These are phyloP conservation scores for Torymus texanus DNA, from an alignment of 2,888 invertebrate species.

Conservation along the genomic window DNA sequence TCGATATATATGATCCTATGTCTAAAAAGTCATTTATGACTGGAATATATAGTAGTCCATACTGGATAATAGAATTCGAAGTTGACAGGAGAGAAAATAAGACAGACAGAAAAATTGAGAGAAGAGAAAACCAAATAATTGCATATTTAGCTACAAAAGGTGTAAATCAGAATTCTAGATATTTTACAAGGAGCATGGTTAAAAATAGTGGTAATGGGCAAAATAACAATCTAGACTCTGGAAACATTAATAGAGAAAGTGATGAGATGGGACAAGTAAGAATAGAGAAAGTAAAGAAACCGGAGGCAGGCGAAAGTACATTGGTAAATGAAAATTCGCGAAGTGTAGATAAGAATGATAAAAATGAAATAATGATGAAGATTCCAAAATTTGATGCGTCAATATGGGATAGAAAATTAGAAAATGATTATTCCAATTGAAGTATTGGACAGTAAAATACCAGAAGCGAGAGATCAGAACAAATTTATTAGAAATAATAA, in stretches of 20 bases:
- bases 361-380: background rate
- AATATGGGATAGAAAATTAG: constrained; percentile 15
- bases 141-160: background rate
- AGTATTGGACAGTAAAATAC: background rate
- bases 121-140: background rate
- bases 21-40: constrained; percentile 10
- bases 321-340: background rate
- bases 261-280: background rate
- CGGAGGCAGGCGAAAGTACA: background rate
- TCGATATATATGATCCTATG: constrained; percentile 30
- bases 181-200: constrained; percentile 9
- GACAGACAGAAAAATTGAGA: background rate
- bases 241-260: background rate
- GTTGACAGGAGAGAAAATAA: background rate
- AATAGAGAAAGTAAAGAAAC: background rate
- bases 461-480: background rate
- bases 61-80: constrained; percentile 24
- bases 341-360: background rate
- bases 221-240: background rate
- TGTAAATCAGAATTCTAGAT: background rate
- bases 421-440: constrained; percentile 1
- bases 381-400: constrained; percentile 9
- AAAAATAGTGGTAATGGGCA: background rate
- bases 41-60: constrained; percentile 2
- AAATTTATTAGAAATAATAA: constrained; percentile 29